Base-by-base conservation (phyloP, 2,113 vertebrate species). In the Nesoenas mayeri region DNA sequence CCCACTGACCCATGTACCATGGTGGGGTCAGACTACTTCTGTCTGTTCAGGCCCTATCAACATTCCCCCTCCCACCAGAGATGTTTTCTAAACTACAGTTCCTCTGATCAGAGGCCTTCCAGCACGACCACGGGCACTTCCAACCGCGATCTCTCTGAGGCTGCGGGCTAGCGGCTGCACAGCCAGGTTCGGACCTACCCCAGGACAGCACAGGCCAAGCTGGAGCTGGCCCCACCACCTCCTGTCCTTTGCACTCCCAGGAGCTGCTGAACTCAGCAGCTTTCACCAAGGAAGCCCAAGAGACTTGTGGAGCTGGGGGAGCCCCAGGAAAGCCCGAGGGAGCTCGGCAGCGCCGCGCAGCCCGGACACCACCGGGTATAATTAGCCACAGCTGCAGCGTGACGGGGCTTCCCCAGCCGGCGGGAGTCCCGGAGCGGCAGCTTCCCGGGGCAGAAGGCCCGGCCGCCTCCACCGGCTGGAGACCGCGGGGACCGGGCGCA, bases 21-120 rank as follows among this genome's bases (percentile, higher is more conserved):
- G 3, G 65, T 4, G 22, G 16, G 15, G 22, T 11, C 22, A 29
- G 19, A 26, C 15, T 7, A 2, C 10, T 74, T 7, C 72, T 61
- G 29, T 11, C 60, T 25, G n/a, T 6, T 19, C 83, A 48, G 29
- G 17, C 22, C 25, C 31, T 29, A 4, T 3, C 6, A 77, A 50
- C 4, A 16, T 19, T 20, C n/a, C 5, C 3, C 8, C 11, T 7
- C 6, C 15, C 2, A 5, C 3, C 10, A 0, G 0, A 24, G 12
- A 24, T 2, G 17, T 20, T 28, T 64, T 28, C 32, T 21, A 65
- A 10, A 66, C 44, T 65, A 25, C 24, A 47, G 38, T 8, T 25
- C 31, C 71, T 26, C 47, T 17, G 5, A 78, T 29, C n/a, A 11
- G 10, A 85, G 14, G 47, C n/a, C 12, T 50, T 72, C 22, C 31